Conservation (phyloP, 2,797 vertebrate species). For the Diceros bicornis region DNA sequence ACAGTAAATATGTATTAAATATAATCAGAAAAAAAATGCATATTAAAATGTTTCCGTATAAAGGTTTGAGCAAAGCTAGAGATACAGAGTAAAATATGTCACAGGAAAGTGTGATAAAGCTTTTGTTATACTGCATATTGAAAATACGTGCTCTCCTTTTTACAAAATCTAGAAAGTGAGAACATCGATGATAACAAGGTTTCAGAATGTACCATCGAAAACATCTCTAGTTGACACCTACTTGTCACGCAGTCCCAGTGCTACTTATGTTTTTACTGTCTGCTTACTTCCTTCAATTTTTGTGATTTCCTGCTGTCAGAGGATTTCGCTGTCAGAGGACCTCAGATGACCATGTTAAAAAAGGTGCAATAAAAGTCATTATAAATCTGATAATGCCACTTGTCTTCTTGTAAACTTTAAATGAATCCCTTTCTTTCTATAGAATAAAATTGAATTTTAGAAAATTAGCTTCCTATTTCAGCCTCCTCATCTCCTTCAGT, state of each 20-base stretch:
- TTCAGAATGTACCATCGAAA: neutral
- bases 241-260: neutral
- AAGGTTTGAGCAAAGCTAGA: neutral
- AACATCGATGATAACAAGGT: neutral
- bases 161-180: neutral
- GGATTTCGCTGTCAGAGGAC: neutral
- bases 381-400: neutral
- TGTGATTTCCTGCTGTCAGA: neutral
- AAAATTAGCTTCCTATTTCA: neutral
- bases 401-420: neutral
- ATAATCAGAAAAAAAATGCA: neutral
- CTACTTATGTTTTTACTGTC: neutral
- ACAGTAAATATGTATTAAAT: neutral
- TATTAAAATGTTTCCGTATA: neutral
- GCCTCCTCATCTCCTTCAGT: neutral
- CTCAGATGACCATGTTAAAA: neutral
- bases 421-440: neutral
- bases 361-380: neutral
- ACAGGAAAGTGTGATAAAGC: neutral
- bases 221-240: neutral
- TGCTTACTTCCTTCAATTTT: neutral
- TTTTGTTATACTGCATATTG: neutral
- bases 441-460: neutral
- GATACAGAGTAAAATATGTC: neutral
- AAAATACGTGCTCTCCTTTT: conserved; percentile 13